Evolutionary conservation across 2,113 vertebrate species (phyloP).

Genomic region (Urocynchramus pylzowi): DNA sequence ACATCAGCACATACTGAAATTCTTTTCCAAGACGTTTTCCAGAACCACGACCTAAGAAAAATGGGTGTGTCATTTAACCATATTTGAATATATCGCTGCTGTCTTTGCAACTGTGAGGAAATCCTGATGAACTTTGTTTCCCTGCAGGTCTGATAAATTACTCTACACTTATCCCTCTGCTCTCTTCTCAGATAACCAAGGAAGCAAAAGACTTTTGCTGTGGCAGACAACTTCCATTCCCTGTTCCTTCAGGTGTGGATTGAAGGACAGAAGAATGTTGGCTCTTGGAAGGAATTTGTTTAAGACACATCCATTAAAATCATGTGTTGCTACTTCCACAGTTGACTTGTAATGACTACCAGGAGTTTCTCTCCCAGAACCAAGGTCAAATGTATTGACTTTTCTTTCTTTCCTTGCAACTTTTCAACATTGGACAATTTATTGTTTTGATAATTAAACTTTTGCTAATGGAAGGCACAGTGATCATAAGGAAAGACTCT

Average conservation of each 20-base stretch:
- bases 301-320: slow-evolving; percentile 39
- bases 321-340: slow-evolving; percentile 9
- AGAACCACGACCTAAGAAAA: slow-evolving; percentile 26
- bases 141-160: not conserved
- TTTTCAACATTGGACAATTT: slow-evolving; percentile 20
- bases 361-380: slow-evolving; percentile 18
- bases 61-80: not conserved
- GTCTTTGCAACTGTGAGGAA: not conserved
- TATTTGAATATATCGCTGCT: not conserved
- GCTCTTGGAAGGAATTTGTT: slow-evolving; percentile 17
- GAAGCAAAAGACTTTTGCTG: not conserved
- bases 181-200: not conserved
- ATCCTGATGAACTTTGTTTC: not conserved
- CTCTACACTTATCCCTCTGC: not conserved
- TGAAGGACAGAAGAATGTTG: slow-evolving; percentile 1
- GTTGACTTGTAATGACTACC: slow-evolving; percentile 18
- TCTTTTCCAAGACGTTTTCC: slow-evolving; percentile 19
- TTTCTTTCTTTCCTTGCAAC: not conserved
- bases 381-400: slow-evolving; percentile 17
- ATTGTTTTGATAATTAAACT: slow-evolving; percentile 10
- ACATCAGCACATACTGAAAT: not conserved
- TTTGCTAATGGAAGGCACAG: not conserved
- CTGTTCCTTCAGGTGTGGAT: not conserved
- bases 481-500: not conserved
- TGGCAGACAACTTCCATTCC: not conserved